These are phyloP conservation scores for Scolanthus callimorphus DNA, from an alignment of 92 coral and sea anemone genomes.

Conservation along the genomic window DNA sequence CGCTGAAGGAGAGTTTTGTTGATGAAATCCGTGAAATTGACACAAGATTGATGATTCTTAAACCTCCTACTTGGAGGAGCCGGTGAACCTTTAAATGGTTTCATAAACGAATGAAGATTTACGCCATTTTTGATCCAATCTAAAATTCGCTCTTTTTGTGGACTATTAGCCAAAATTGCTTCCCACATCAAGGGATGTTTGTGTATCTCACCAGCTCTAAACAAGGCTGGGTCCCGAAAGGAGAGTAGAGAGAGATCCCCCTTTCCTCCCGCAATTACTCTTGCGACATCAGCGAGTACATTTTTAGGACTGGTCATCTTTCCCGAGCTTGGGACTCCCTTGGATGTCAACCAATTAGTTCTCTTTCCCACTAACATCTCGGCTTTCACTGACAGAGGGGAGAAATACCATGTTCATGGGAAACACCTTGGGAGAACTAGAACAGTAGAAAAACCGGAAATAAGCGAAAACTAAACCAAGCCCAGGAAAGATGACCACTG, in stretches of 20 bases:
- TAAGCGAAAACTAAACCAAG: neutral
- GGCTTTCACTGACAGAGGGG: neutral
- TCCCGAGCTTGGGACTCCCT: slow-evolving; percentile 6
- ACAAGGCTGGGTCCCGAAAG: slow-evolving; percentile 7
- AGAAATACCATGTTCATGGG: too few species aligned
- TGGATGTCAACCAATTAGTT: neutral
- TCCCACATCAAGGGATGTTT: neutral
- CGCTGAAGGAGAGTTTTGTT: slow-evolving; percentile 2
- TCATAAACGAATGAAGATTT: neutral
- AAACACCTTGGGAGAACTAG: too few species aligned
- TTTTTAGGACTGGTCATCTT: slow-evolving; percentile 1
- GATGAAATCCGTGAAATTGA: slow-evolving; percentile 6
- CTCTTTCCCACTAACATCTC: neutral
- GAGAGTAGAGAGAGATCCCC: neutral
- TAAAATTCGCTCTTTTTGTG: neutral
- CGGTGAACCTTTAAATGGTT: neutral
- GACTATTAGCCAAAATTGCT: neutral
- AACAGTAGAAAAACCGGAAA: neutral
- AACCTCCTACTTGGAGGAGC: neutral
- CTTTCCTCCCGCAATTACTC: slow-evolving; percentile 6
- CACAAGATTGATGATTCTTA: slow-evolving; percentile 2
- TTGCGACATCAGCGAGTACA: slow-evolving; percentile 2
- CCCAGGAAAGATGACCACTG: slow-evolving; percentile 1
- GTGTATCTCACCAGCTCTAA: slow-evolving; percentile 6
- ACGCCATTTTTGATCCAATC: slow-evolving; percentile 3